Conservation (phyloP, 2,888 invertebrate genomes). For the Arrhopalites spinosus region DNA sequence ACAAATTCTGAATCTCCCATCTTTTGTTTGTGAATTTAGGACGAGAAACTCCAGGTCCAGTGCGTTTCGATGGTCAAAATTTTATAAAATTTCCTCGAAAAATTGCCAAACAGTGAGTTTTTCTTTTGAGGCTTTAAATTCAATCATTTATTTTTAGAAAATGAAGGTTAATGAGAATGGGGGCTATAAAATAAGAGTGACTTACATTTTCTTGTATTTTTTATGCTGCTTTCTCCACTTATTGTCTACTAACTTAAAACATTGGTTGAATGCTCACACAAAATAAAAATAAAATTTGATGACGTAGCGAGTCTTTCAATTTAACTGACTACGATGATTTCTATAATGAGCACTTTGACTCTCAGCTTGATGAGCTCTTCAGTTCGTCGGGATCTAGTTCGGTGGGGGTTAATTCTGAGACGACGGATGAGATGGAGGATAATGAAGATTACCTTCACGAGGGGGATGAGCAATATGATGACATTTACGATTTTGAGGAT, state of each 20-base stretch:
- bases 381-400: slow-evolving; percentile 15
- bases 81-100: slow-evolving; percentile 78
- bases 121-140: no score
- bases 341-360: slow-evolving; percentile 55
- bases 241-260: no score
- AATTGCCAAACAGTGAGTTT: slow-evolving; percentile 73
- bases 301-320: slow-evolving; percentile 54
- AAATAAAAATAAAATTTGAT: no score
- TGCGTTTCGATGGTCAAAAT: slow-evolving; percentile 79
- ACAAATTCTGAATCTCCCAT: no score
- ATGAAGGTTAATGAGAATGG: background rate
- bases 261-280: no score
- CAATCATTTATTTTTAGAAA: background rate
- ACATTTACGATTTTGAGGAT: slow-evolving; percentile 57
- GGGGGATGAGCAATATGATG: slow-evolving; percentile 54
- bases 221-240: background rate
- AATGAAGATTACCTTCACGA: background rate
- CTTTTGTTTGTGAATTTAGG: slow-evolving; percentile 43
- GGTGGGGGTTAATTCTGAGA: slow-evolving; percentile 56
- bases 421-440: background rate
- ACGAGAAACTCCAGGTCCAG: slow-evolving; percentile 62
- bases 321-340: slow-evolving; percentile 56
- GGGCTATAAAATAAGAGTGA: no score
- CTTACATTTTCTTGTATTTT: background rate
- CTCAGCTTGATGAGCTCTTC: slow-evolving; percentile 55